A percentile compares a stretch with the other conserved stretches of the same genome.
Evolutionary conservation across 2,888 invertebrate genomes (phyloP).

Genomic region (Andrena hattorfiana): DNA sequence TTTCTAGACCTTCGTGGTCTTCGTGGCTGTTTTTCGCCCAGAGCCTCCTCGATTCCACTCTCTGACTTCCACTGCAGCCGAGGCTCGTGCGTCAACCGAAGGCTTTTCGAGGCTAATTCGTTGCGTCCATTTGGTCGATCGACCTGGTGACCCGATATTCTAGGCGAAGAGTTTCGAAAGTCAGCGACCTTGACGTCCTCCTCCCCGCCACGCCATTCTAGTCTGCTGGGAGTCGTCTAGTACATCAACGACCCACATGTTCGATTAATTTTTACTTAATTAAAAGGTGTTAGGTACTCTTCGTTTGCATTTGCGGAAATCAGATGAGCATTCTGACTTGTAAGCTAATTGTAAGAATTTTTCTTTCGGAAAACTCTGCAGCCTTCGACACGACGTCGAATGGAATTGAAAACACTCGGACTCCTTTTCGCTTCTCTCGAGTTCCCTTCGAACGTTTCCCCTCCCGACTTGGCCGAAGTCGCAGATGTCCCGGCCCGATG

Average conservation of each 20-base stretch:
- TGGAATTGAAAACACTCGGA: slow-evolving; percentile 30
- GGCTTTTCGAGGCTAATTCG: neutral
- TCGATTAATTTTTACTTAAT: no score
- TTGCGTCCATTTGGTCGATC: slow-evolving; percentile 4
- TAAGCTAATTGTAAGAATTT: no score
- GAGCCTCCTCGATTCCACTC: slow-evolving; percentile 21
- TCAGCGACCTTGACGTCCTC: slow-evolving; percentile 26
- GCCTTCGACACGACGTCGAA: slow-evolving; percentile 2
- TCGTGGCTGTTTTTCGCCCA: no score
- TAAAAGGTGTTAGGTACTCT: no score
- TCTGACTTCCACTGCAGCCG: slow-evolving; percentile 6
- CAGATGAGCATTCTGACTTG: no score
- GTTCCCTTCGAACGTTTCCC: slow-evolving; percentile 5
- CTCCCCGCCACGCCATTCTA: neutral
- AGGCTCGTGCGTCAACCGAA: neutral
- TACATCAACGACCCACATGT: no score
- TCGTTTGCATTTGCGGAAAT: no score
- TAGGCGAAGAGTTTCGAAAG: neutral
- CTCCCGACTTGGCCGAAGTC: neutral
- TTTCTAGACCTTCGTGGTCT: no score
- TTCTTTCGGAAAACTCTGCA: neutral
- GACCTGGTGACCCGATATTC: slow-evolving; percentile 16
- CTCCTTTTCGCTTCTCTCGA: neutral
- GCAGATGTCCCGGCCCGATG: neutral
- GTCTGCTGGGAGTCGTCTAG: no score